Evolutionary conservation across 2,113 vertebrate species (phyloP).

Genomic region (Ramphastos sulfuratus): DNA sequence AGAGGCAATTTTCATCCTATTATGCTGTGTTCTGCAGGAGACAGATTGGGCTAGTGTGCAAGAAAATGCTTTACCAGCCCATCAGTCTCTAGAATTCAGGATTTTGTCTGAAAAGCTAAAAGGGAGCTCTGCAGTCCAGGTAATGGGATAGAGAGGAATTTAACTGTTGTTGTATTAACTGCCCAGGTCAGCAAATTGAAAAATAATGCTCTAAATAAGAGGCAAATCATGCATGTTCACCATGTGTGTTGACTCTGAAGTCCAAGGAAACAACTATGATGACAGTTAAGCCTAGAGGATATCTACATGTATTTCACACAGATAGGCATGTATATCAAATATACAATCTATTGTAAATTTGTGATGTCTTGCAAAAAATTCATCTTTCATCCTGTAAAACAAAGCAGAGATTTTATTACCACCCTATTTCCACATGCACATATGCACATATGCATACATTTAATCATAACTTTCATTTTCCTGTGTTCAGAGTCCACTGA

Average conservation of each 20-base stretch:
- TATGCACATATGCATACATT: neutral
- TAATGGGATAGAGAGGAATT: neutral
- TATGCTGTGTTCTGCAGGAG: slow-evolving; percentile 58
- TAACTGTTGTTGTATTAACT: neutral
- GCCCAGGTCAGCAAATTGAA: neutral
- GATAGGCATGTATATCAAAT: neutral
- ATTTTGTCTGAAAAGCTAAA: slow-evolving; percentile 18
- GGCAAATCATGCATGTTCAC: neutral
- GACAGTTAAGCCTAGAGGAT: neutral
- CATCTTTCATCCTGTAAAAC: neutral
- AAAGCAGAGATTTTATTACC: neutral
- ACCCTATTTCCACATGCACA: neutral
- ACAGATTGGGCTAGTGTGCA: slow-evolving; percentile 44
- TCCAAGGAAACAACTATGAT: accelerated
- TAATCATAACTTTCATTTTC: neutral
- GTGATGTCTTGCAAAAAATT: neutral
- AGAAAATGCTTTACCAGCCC: slow-evolving; percentile 35
- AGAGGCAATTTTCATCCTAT: slow-evolving; percentile 66
- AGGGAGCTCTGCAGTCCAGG: neutral
- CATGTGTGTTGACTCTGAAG: neutral
- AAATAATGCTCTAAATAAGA: neutral
- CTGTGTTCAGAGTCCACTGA: neutral
- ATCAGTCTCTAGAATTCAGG: slow-evolving; percentile 6
- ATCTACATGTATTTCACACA: neutral
- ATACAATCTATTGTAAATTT: neutral